Percentiles rank a stretch among this genome's conserved stretches.
Conservation (phyloP, 2,888 invertebrate species). For the Cryptocheilus praepositus region DNA sequence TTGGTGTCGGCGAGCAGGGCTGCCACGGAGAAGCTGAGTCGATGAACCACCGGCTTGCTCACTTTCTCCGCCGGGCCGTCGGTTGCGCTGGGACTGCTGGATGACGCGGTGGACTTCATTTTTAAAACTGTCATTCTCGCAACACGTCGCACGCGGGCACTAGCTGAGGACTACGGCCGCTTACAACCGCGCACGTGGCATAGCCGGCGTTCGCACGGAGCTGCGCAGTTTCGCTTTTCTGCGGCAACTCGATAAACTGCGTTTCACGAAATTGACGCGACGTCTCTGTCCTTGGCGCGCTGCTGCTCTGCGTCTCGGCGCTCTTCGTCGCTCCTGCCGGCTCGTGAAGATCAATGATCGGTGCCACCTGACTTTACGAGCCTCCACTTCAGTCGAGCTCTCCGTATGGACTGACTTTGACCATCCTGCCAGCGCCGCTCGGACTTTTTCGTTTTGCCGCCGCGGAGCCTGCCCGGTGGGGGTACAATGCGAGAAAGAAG, state of each 20-base stretch:
- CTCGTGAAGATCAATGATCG: constrained; percentile 2
- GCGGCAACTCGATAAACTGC: not conserved
- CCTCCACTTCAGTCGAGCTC: constrained; percentile 68
- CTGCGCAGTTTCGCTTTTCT: too few relatives aligned
- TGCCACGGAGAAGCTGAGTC: constrained; percentile 79
- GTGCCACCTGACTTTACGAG: constrained; percentile 31
- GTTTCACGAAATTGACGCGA: too few relatives aligned
- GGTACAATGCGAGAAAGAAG: constrained; percentile 4
- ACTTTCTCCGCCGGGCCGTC: constrained; percentile 34
- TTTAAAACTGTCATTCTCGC: constrained; percentile 71
- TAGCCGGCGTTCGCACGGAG: too few relatives aligned
- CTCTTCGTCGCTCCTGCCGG: not conserved
- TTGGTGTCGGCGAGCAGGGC: constrained; percentile 78
- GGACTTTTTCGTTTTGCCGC: constrained; percentile 66
- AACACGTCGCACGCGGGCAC: not conserved
- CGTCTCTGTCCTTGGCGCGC: not conserved
- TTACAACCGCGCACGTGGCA: too few relatives aligned
- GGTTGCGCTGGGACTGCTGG: constrained; percentile 62
- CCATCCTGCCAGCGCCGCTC: constrained; percentile 54
- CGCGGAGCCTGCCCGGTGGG: not conserved
- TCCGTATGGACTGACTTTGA: constrained; percentile 70
- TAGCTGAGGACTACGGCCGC: too few relatives aligned
- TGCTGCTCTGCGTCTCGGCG: not conserved
- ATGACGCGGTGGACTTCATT: constrained; percentile 68
- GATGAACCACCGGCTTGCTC: constrained; percentile 65